These are phyloP conservation scores for Pelosia muscerda DNA, from an alignment of 2,888 invertebrate species.

Conservation along the genomic window DNA sequence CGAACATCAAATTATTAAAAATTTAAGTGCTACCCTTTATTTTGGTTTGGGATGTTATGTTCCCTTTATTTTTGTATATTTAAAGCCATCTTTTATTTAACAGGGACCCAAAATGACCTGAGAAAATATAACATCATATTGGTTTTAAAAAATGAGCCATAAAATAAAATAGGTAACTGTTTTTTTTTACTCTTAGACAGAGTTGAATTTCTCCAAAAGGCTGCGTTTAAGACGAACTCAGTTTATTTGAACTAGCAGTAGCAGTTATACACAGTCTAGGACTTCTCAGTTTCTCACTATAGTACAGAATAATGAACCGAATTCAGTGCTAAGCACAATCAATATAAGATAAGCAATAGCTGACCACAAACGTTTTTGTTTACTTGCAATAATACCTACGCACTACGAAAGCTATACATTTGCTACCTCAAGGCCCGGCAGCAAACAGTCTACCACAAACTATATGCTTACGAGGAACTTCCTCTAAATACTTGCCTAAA, in stretches of 20 bases:
- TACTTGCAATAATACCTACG: not conserved
- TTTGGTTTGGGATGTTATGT: constrained; percentile 33
- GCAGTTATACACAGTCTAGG: not conserved
- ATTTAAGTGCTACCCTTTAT: constrained; percentile 52
- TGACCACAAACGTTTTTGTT: not conserved
- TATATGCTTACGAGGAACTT: constrained; percentile 14
- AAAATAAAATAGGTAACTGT: not conserved
- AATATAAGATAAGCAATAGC: not conserved
- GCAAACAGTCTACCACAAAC: constrained; percentile 18
- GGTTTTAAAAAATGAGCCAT: not conserved
- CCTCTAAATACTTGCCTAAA: constrained; percentile 58
- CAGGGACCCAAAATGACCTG: not conserved
- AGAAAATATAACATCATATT: not conserved
- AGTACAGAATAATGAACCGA: not conserved
- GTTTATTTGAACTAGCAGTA: not conserved
- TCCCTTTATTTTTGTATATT: constrained; percentile 41
- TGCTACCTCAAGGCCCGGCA: constrained; percentile 2
- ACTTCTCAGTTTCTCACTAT: not conserved
- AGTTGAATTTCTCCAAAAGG: too few species aligned
- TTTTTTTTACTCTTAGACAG: too few species aligned
- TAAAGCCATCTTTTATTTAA: constrained; percentile 23
- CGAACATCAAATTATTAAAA: constrained; percentile 64
- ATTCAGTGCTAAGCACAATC: not conserved
- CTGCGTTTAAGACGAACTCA: not conserved
- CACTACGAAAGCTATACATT: constrained; percentile 5